These are phyloP conservation scores for Trichosurus vulpecula DNA, from an alignment of 2,797 vertebrate genomes.

Conservation along the genomic window DNA sequence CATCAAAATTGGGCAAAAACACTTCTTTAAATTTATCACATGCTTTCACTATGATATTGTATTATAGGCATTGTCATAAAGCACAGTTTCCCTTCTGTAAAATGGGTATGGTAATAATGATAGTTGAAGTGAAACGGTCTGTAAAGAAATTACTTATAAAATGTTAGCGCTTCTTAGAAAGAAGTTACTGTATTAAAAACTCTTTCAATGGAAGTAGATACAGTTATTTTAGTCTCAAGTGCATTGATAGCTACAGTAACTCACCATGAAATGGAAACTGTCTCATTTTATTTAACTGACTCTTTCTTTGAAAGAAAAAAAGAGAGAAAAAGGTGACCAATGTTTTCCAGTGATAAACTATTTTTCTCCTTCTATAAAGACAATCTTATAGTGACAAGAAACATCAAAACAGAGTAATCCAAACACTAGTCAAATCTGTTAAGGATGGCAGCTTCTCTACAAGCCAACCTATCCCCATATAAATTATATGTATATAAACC, in stretches of 20 bases:
- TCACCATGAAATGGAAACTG: conserved; percentile 36
- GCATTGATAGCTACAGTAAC: not conserved
- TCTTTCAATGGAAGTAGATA: not conserved
- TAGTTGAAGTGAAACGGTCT: not conserved
- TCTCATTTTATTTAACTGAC: not conserved
- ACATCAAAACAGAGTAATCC: conserved; percentile 58
- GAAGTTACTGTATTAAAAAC: not conserved
- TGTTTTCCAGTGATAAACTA: conserved; percentile 14
- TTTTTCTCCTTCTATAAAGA: conserved; percentile 46
- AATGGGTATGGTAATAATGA: not conserved
- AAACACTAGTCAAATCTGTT: conserved; percentile 57
- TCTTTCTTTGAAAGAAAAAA: conserved; percentile 6
- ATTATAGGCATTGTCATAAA: not conserved
- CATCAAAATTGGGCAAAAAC: not conserved
- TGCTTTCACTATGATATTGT: not conserved
- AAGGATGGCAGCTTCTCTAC: conserved; percentile 22
- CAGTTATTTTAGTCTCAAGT: not conserved
- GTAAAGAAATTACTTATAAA: not conserved
- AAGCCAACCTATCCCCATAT: not conserved
- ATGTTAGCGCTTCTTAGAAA: not conserved
- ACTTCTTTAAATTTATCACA: not conserved
- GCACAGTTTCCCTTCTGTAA: not conserved
- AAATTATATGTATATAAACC: conserved; percentile 54
- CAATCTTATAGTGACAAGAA: conserved; percentile 30
- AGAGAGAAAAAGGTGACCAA: not conserved